Conservation (phyloP, 2,888 invertebrate species). For the Antheraea assamensis region DNA sequence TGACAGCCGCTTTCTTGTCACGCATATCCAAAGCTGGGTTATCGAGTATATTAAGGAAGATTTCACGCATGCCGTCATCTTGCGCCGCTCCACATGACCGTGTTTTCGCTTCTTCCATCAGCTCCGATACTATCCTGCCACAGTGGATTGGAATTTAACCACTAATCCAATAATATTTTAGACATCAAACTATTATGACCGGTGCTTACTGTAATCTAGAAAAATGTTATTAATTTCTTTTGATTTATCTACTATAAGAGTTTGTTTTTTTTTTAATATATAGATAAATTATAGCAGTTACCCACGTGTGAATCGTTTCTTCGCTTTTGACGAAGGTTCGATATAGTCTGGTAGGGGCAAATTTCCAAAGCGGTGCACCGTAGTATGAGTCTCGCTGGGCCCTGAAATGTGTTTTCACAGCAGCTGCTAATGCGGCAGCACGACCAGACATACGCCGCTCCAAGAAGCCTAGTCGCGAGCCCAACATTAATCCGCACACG, state of each 20-base stretch:
- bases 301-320: conserved; percentile 90
- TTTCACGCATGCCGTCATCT: conserved; percentile 84
- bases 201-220: background rate
- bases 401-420: conserved; percentile 89
- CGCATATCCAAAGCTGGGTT: conserved; percentile 87
- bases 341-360: conserved; percentile 88
- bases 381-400: conserved; percentile 91
- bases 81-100: conserved; percentile 80
- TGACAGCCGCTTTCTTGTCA: conserved; percentile 92
- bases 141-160: conserved; percentile 1
- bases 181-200: background rate
- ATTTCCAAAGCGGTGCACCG: conserved; percentile 92
- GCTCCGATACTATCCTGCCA: conserved; percentile 88
- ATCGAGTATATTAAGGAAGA: conserved; percentile 88
- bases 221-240: background rate
- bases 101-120: conserved; percentile 86
- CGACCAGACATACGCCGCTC: conserved; percentile 82
- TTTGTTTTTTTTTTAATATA: background rate
- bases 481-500: conserved; percentile 90
- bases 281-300: conserved; percentile 20
- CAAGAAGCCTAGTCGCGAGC: conserved; percentile 89
- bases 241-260: background rate
- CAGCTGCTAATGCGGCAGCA: conserved; percentile 85
- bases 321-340: conserved; percentile 87
- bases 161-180: background rate